phyloP scores from a whole-genome alignment of 2,113 vertebrate genomes.

The Carollia perspicillata region DNA sequence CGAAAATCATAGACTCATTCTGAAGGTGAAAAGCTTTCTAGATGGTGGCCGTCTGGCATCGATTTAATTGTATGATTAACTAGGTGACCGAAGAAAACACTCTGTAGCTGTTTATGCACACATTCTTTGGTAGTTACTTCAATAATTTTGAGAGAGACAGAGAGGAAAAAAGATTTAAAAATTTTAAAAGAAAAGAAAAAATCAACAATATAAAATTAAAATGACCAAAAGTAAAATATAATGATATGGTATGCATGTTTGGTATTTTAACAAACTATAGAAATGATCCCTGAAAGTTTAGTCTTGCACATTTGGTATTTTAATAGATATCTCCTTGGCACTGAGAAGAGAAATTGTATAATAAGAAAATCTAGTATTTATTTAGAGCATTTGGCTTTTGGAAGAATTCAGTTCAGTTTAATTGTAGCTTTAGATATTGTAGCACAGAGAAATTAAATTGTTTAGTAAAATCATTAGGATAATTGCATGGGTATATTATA shows the following conservation, averaged over 20 bases:
- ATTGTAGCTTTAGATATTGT: not conserved
- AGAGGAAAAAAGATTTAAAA: not conserved
- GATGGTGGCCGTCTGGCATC: not conserved
- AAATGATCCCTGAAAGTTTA: too few relatives aligned
- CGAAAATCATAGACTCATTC: not conserved
- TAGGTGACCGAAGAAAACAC: not conserved
- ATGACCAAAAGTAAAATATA: not conserved
- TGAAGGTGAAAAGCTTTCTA: not conserved
- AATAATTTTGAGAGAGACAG: not conserved
- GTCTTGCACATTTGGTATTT: not conserved
- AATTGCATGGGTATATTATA: not conserved
- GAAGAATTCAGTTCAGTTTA: not conserved
- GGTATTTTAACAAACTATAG: too few relatives aligned
- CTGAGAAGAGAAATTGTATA: not conserved
- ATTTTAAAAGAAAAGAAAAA: not conserved
- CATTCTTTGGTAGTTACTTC: not conserved
- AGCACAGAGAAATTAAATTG: not conserved
- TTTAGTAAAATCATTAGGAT: not conserved
- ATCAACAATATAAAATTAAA: not conserved
- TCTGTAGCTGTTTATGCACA: not conserved
- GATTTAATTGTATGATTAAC: not conserved
- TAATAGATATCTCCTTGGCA: not conserved
- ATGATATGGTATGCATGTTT: not conserved
- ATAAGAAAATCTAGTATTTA: not conserved
- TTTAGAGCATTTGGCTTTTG: not conserved